These are phyloP conservation scores for Leptodirus hochenwartii DNA, from an alignment of 2,888 invertebrate genomes.

Conservation along the genomic window DNA sequence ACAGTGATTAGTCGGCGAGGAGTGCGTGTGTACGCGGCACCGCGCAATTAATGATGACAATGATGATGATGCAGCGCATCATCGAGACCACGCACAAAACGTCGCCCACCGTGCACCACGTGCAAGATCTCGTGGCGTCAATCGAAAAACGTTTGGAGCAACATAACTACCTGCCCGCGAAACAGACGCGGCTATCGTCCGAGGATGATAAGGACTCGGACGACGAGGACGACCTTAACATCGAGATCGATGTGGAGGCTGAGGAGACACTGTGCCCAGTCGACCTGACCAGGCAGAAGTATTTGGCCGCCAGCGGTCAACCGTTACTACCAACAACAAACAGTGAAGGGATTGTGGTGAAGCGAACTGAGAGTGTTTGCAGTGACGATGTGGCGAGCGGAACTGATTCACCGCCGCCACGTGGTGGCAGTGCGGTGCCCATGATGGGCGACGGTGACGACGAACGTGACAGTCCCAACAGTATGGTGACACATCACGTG, in stretches of 20 bases:
- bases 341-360: conserved; percentile 12
- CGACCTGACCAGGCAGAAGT: conserved; percentile 26
- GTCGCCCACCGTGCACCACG: conserved; percentile 12
- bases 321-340: conserved; percentile 9
- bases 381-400: conserved; percentile 26
- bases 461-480: too few species aligned
- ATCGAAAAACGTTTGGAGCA: too few species aligned
- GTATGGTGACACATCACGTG: too few species aligned
- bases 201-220: conserved; percentile 16
- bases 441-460: conserved; percentile 18
- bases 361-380: conserved; percentile 28
- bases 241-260: conserved; percentile 26
- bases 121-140: conserved; percentile 14
- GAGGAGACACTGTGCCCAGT: conserved; percentile 27
- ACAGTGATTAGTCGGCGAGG: conserved; percentile 4
- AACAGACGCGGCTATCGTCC: conserved; percentile 5
- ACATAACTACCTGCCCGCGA: too few species aligned
- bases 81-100: conserved; percentile 19
- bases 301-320: conserved; percentile 11
- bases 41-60: conserved; percentile 25
- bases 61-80: conserved; percentile 31
- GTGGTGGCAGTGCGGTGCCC: conserved; percentile 23
- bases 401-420: conserved; percentile 23
- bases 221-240: conserved; percentile 19
- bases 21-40: not conserved